Evolutionary conservation across 2,797 vertebrate species (phyloP), one percentile per base, ranked within the genome.

Genomic region (Typhlichthys subterraneus): DNA sequence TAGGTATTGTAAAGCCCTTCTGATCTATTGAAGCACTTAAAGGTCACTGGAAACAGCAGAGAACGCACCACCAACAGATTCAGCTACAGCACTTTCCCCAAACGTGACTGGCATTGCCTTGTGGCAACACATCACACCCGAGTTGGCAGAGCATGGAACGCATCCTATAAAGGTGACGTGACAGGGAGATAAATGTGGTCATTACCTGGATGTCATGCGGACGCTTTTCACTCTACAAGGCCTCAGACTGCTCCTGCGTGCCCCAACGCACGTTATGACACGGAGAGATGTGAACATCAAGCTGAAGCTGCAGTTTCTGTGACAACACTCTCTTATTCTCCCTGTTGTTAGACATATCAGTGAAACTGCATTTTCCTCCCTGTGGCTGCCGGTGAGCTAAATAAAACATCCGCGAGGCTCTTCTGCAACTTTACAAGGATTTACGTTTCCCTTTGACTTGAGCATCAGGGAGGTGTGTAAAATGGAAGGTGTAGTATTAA

Each of bases 381-480:
- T 53, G 13, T 7, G 50, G 13, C 5, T 45, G 12, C 38, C 54
- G 67, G 12, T 45, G n/a, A 53, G 60, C 45, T 23, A 68, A 77
- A 11, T 65, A 15, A 48, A 55, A 73, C 45, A 33, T 29, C 23
- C 29, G 54, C 17, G 59, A 38, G 42, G 23, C 23, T 29, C 33
- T 12, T 48, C 19, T 15, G 53, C 13, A 57, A 55, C 52, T 17
- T 38, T 55, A 29, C 33, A 45, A 51, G 53, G 31, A 47, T 38
- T 12, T 58, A 12, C 59, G 61, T 65, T 82, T 46, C 53, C 15
- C 8, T n/a, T 53, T 65, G 19, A 79, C 75, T 72, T 45, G 38
- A 38, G 53, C 63, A 38, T 31, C 23, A 53, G 52, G 58, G 31
- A 64, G 17, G 52, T 57, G 51, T 64, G 61, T 65, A 55, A 49